Percentiles rank a stretch among this genome's conserved stretches.
These are phyloP conservation scores for Stegostoma tigrinum DNA, from an alignment of 2,113 vertebrate genomes.

Conservation along the genomic window DNA sequence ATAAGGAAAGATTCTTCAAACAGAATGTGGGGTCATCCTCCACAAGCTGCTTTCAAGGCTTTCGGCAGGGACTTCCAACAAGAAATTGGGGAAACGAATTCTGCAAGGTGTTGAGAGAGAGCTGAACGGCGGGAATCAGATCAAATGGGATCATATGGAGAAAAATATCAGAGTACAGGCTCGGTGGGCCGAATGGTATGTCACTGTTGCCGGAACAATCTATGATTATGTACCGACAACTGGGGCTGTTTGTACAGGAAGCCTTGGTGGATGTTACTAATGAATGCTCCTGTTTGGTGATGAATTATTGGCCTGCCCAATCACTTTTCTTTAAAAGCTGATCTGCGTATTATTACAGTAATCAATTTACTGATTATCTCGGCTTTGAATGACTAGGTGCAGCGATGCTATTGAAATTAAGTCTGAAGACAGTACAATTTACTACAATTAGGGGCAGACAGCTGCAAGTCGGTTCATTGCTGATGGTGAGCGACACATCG, in stretches of 20 bases:
- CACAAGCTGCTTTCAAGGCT: not conserved
- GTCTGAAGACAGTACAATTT: constrained; percentile 3
- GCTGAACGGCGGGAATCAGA: not conserved
- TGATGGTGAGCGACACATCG: not conserved
- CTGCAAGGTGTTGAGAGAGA: not conserved
- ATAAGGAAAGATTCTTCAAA: not conserved
- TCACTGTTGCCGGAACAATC: not conserved
- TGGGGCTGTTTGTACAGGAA: not conserved
- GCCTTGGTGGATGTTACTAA: not conserved
- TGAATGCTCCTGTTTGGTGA: not conserved
- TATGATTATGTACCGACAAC: not conserved
- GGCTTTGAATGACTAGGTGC: not conserved
- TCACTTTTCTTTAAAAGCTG: constrained; percentile 23
- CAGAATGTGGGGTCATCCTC: not conserved
- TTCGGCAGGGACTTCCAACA: not conserved
- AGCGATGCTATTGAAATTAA: not conserved
- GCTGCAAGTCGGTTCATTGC: not conserved
- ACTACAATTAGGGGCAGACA: not conserved
- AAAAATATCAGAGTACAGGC: not conserved
- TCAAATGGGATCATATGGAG: not conserved
- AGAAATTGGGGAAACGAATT: not conserved
- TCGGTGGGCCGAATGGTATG: not conserved
- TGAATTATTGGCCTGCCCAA: constrained; percentile 9
- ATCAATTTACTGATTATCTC: constrained; percentile 28
- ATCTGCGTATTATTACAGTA: constrained; percentile 31